phyloP scores from a whole-genome alignment of 2,797 vertebrate genomes.

The Notoglanidium macrostoma region DNA sequence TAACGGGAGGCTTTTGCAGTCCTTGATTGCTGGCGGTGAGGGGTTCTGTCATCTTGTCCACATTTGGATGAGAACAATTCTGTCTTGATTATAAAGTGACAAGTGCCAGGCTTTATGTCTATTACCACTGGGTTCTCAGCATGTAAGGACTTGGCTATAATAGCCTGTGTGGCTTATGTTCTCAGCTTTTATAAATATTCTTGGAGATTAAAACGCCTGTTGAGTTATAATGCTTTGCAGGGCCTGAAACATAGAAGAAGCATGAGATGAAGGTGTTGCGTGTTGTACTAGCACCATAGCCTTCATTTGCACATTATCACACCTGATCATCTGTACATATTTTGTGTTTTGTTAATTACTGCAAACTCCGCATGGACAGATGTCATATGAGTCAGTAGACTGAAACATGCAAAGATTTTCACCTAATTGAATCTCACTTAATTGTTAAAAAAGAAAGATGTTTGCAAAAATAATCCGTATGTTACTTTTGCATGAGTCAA shows the following conservation, averaged over 20 bases:
- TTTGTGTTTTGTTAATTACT: too few species aligned
- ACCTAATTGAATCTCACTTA: background rate
- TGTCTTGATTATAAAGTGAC: slow-evolving; percentile 30
- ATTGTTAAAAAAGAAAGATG: background rate
- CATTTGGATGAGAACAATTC: background rate
- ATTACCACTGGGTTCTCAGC: slow-evolving; percentile 15
- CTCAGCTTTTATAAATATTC: background rate
- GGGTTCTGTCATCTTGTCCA: background rate
- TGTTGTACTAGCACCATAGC: background rate
- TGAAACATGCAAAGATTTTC: background rate
- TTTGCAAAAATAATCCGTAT: too few species aligned
- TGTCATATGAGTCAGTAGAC: background rate
- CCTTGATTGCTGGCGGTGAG: background rate
- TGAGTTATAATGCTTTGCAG: background rate
- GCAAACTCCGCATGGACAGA: background rate
- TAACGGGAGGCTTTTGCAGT: background rate
- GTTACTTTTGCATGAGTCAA: background rate
- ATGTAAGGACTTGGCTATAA: background rate
- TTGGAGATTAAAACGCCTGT: slow-evolving; percentile 1
- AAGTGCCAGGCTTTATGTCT: background rate
- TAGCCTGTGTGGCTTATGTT: background rate
- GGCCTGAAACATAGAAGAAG: background rate
- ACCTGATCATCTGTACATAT: background rate
- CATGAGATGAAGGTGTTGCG: background rate
- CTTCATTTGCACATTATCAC: background rate